Base-by-base conservation (phyloP, 1,140 invertebrate genomes). In the Megathymus violae region DNA sequence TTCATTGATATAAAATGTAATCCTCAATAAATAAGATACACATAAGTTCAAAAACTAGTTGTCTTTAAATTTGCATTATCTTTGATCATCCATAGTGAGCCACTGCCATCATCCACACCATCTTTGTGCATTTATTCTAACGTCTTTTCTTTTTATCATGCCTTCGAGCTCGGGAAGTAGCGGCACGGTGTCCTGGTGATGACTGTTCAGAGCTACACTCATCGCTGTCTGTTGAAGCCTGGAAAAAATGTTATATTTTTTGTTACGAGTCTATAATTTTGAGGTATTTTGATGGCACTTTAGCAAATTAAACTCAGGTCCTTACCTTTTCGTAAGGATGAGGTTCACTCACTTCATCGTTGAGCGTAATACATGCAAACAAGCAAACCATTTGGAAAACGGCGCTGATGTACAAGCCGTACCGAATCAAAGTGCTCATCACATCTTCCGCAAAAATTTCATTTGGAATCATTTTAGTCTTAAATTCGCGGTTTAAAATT, bases 321-420 rank as follows among this genome's bases (percentile, higher is more conserved):
- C n/a, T 40, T 71, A 90, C 86, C 82, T 88, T 89, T 74, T 90
- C 88, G 50, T 88, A 87, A 0, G 79, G 80, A 72, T 85, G 76
- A 0, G 76, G 69, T 51, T 89, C 88, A 41, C 80, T 84, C 58
- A 84, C 82, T 59, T 89, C 86, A 25, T 90, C 88, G 25, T 80
- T 84, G 3, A 94, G 80, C 54, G 94, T 92, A 59, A 95, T 92
- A 52, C 94, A 94, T 17, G 94, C 94, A 56, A 94, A 88, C 52
- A 95, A 92, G 76, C 94, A 95, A 1, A 94, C 76, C 13, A 95
- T 67, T 80, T 95, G 94, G 74, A 95, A 95, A 1, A 94, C 91
- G 7, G 94, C 94, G n/a, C 94, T 94, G 41, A 95, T 82, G 76
- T 95, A 94, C 3, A 95, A 76, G 3, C 94, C 93, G 80, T 94